A percentile compares a stretch with the other conserved stretches of the same genome.
phyloP scores from a whole-genome alignment of 2,113 vertebrate genomes.

The Alouatta palliata region DNA sequence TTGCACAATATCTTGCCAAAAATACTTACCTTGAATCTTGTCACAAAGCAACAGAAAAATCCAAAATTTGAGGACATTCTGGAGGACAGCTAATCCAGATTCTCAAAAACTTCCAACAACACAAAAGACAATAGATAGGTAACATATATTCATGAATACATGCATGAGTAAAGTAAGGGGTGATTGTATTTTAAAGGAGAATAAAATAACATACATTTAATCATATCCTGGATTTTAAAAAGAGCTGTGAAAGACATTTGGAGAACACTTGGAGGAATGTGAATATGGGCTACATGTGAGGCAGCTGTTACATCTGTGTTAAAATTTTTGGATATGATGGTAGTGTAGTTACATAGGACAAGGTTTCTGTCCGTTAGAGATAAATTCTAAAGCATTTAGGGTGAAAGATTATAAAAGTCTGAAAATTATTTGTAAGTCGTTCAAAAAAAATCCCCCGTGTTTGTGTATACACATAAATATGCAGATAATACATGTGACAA shows the following conservation, averaged over 20 bases:
- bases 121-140: not conserved
- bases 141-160: not conserved
- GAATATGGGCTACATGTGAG: not conserved
- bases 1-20: not conserved
- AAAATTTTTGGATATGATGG: not conserved
- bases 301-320: not conserved
- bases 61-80: not conserved
- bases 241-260: not conserved
- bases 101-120: not conserved
- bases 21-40: not conserved
- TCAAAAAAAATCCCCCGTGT: not conserved
- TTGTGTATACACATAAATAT: not conserved
- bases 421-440: not conserved
- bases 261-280: not conserved
- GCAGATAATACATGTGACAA: not conserved
- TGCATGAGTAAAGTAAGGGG: not conserved
- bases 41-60: slow-evolving; percentile 31
- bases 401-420: not conserved
- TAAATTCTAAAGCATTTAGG: not conserved
- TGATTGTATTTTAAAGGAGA: not conserved
- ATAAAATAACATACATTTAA: not conserved
- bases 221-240: not conserved
- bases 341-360: not conserved
- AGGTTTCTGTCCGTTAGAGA: not conserved
- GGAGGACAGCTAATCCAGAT: not conserved